Evolutionary conservation across 2,797 vertebrate species (phyloP), one percentile per base, ranked within the genome.

Genomic region (Amblyopsis hoosieri): DNA sequence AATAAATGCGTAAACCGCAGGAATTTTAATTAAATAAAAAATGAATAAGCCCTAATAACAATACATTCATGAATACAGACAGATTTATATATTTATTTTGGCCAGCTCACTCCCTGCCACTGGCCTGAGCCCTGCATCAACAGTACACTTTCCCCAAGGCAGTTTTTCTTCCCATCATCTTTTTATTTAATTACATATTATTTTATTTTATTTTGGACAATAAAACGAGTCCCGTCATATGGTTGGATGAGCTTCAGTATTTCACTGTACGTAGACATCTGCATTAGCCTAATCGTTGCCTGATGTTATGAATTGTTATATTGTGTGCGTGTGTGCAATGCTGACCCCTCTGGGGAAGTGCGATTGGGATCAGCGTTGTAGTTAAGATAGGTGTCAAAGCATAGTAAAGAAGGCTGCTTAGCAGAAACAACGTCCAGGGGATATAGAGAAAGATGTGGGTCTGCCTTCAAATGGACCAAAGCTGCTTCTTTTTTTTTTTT

Each of bases 91-190:
- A 57, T 67, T 66, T 83, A 82, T 82, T 82, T 84, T 47, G 12
- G 37, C 15, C 45, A 45, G 14, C 69, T 57, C 62, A 8, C 19
- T 66, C 11, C 17, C 66, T 9, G 58, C 37, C 12, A 58, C 59
- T 88, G 88, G 88, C 85, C 62, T 4, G 14, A 69, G 60, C 75
- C 87, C 87, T 67, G 81, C 79, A 83, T 78, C 85, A 91, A 91
- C 89, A 87, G 62, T 78, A 73, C 14, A 46, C 76, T 85, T 80
- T 79, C 84, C 81, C 78, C 73, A 71, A 67, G 72, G 70, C 75
- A 53, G 56, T 80, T 80, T 86, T 81, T 85, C 76, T 66, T 77
- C 73, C 74, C 72, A 69, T 67, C 5, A 9, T 37, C 7, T 37
- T 37, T 37, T 37, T 37, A 37, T 29, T 29, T 29, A 29, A 29